Evolutionary conservation across 2,888 invertebrate genomes (phyloP), one percentile per base, ranked within the genome.

Genomic region (Pantelozetes paolii): DNA sequence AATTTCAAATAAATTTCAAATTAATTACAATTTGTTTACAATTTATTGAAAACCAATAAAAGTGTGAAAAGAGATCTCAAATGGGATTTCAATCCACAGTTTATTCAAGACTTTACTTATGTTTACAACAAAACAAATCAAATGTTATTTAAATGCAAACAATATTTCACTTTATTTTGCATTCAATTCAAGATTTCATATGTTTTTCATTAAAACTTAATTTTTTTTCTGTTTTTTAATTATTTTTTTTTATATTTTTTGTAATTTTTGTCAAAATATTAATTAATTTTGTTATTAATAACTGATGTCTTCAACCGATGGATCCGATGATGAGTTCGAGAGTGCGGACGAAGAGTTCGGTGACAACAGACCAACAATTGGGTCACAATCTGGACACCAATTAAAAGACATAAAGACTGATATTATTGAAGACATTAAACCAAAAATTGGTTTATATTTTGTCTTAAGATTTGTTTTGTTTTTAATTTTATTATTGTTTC

Each of bases 341-440:
- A 67, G 67, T 11, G 67, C 67, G 11, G 67, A 67, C 42, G 67
- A 67, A 67, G 67, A 67, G 20, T 13, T 67, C 13, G 67, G 40
- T 20, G 36, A 5, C n/a, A 40, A 67, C 30, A 18, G 5, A 15
- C n/a, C n/a, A n/a, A n/a, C n/a, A n/a, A n/a, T n/a, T n/a, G 18
- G 48, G 3, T 18, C 32, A 23, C 67, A 40, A 5, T 40, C 28
- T 40, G 18, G 5, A 11, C 40, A 67, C 9, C n/a, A 23, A 42
- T n/a, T 67, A n/a, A 67, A 32, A 40, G 11, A 9, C 8, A 20
- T 57, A 15, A 26, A n/a, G 26, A 36, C 11, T 11, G 36, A 36
- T 36, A 36, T 8, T 36, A 36, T 36, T 5, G 36, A 36, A 5
- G 36, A 36, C 6, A 36, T 8, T 36, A 36, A 36, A 11, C 36